Evolutionary conservation across 2,888 invertebrate species (phyloP), one percentile per base, ranked within the genome.

Genomic region (Ochropleura leucogaster): DNA sequence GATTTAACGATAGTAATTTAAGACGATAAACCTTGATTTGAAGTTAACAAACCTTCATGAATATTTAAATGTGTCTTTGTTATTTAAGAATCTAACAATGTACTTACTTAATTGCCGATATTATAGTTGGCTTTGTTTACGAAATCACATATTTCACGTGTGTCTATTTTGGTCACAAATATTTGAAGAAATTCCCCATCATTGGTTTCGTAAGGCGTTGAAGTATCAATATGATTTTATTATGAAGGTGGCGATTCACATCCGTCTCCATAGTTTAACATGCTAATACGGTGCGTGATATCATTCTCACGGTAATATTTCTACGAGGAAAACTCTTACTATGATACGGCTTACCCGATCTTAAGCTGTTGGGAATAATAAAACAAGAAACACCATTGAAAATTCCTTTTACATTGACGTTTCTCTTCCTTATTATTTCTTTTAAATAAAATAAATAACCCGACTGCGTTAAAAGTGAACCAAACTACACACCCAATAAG

Each of bases 1-100:
- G 62, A 77, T 87, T 85, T 73, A 76, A 86, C 63, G 47, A 81
- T 79, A 16, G 74, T 68, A 79, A 86, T 85, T 85, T 80, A 67
- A 68, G 73, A 77, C 77, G 49, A 77, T 84, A 79, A 86, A 84
- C 69, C 84, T 84, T 81, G 79, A 75, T 84, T 85, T 72, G 72
- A 68, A 68, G 72, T 85, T 70, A 85, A 78, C 64, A 74, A 82
- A 82, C 78, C 82, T 85, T 79, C 69, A 77, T 79, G 63, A 84
- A 82, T 85, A 82, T 77, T 85, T 53, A 79, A 81, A 71, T 71
- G 68, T 79, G 62, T 75, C 63, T 81, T 85, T 76, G 79, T 84
- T 85, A 40, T 80, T 74, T 47, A 62, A 68, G 51, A 67, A 71
- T 55, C 6, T 47, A 65, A 82, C 60, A 68, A 73, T 59, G 53